Evolutionary conservation across 1,140 invertebrate species (phyloP).

Genomic region (Wiebesia pumilae): DNA sequence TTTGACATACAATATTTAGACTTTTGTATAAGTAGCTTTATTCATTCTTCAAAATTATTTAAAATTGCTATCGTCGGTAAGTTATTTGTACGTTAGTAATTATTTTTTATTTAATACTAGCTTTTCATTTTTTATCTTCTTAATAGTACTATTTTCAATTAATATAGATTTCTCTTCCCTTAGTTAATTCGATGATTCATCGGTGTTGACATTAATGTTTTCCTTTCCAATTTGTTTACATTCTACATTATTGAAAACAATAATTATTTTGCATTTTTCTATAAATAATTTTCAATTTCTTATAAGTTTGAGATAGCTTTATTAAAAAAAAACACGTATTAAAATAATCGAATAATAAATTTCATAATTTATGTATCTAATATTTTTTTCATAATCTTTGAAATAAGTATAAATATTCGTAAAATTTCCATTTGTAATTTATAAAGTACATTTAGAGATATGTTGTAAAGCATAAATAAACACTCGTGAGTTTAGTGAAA

Average conservation of each 20-base stretch:
- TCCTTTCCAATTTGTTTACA: too few relatives aligned
- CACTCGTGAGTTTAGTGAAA: background rate
- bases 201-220: too few relatives aligned
- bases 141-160: too few relatives aligned
- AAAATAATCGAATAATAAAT: too few relatives aligned
- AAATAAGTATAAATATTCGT: background rate
- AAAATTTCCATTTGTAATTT: background rate
- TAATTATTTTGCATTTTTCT: too few relatives aligned
- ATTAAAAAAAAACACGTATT: too few relatives aligned
- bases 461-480: conserved; percentile 2
- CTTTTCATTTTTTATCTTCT: too few relatives aligned
- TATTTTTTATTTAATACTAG: background rate
- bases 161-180: too few relatives aligned
- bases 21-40: background rate
- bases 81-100: background rate
- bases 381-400: background rate
- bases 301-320: too few relatives aligned
- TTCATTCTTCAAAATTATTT: background rate
- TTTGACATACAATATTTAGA: background rate
- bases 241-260: too few relatives aligned
- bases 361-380: background rate
- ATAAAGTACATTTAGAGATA: background rate
- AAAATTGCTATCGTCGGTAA: background rate
- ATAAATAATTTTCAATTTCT: too few relatives aligned
- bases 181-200: too few relatives aligned